Percentiles rank a stretch among this genome's conserved stretches.
phyloP scores from a whole-genome alignment of 1,140 invertebrate species.

The Drosophila persimilis region DNA sequence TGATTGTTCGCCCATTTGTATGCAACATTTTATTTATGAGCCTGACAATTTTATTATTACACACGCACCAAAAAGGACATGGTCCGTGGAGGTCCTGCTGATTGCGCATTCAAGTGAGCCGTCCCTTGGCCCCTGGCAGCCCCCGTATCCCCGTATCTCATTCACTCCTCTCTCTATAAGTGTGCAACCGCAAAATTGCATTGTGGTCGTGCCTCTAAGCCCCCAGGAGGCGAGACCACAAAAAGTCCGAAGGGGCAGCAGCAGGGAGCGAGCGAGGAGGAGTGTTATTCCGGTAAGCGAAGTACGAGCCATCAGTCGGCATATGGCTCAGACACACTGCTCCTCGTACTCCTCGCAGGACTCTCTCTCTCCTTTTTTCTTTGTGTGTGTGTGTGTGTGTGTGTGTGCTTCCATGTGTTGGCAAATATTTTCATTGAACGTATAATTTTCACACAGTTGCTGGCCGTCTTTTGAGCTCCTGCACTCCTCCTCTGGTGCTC shows the following conservation, averaged over 20 bases:
- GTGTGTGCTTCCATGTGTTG: conserved; percentile 1
- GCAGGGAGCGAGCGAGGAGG: conserved; percentile 1
- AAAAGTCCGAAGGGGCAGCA: conserved; percentile 8
- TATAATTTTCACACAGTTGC: conserved; percentile 53
- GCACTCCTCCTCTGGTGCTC: background rate
- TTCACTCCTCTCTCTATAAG: conserved; percentile 11
- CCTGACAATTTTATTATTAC: conserved; percentile 52
- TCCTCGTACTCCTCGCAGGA: too few species aligned
- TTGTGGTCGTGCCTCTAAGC: conserved; percentile 33
- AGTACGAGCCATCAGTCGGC: too few species aligned
- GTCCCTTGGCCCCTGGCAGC: background rate
- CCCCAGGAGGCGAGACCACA: too few species aligned
- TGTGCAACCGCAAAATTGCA: conserved; percentile 56
- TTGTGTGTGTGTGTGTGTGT: too few species aligned
- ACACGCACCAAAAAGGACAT: conserved; percentile 9
- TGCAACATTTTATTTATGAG: conserved; percentile 50
- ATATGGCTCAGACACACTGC: too few species aligned
- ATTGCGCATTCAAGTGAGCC: conserved; percentile 47
- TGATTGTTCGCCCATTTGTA: conserved; percentile 34
- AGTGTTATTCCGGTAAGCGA: too few species aligned
- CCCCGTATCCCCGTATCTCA: background rate
- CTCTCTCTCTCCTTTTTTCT: background rate
- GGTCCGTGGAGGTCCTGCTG: conserved; percentile 20
- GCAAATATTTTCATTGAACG: conserved; percentile 59
- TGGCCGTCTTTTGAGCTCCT: conserved; percentile 16